A percentile compares a stretch with the other conserved stretches of the same genome.
These are phyloP conservation scores for Callionymus lyra DNA, from an alignment of 2,113 vertebrate species.

Conservation along the genomic window DNA sequence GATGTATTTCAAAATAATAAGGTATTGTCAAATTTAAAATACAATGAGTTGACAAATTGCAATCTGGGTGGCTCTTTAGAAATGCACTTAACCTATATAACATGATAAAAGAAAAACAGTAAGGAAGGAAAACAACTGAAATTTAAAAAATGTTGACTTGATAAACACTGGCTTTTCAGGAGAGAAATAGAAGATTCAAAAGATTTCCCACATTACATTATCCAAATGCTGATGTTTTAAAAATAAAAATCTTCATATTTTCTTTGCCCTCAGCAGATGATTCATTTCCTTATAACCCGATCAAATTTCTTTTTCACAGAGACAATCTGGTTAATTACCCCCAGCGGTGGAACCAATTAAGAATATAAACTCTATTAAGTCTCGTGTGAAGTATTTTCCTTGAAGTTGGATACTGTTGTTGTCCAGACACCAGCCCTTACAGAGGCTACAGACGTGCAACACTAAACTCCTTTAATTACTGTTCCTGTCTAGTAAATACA, in stretches of 20 bases:
- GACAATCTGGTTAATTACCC: conserved; percentile 25
- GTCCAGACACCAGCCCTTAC: conserved; percentile 8
- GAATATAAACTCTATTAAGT: conserved; percentile 32
- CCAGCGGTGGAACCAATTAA: conserved; percentile 25
- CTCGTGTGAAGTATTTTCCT: conserved; percentile 3
- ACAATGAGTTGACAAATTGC: no score
- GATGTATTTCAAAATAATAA: no score
- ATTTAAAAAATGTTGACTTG: no score
- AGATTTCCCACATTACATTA: no score
- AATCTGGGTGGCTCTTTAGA: no score
- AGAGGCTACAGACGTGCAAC: conserved; percentile 10
- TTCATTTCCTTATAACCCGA: background rate
- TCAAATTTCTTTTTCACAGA: conserved; percentile 17
- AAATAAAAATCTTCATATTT: background rate
- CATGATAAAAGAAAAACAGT: no score
- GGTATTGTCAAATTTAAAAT: no score
- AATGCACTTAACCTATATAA: no score
- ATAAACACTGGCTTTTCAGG: no score
- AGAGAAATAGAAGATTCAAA: no score
- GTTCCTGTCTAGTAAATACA: background rate
- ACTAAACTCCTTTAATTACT: background rate
- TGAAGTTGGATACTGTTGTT: conserved; percentile 10
- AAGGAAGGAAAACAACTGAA: no score
- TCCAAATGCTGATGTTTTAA: no score
- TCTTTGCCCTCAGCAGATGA: conserved; percentile 2